A percentile compares a stretch with the other conserved stretches of the same genome.
phyloP scores from a whole-genome alignment of 2,797 vertebrate species.

The Dipus sagitta region DNA sequence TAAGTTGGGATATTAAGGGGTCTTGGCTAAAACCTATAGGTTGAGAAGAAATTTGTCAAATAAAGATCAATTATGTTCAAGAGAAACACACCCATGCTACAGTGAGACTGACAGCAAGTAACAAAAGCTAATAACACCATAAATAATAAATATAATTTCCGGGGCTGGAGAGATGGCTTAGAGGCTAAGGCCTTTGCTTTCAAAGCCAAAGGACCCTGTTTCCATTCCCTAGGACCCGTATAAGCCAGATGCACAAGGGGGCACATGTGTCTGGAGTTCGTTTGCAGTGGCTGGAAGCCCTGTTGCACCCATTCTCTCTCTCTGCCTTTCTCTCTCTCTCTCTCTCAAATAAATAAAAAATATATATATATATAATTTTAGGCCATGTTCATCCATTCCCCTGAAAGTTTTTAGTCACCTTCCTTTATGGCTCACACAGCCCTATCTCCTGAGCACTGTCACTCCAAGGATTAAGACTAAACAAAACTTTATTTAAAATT shows the following conservation, averaged over 20 bases:
- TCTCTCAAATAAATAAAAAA: background rate
- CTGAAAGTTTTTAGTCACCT: background rate
- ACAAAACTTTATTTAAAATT: conserved; percentile 59
- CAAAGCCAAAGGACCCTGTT: too few species aligned
- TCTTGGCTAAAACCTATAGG: background rate
- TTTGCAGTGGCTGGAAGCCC: too few species aligned
- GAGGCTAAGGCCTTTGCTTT: too few species aligned
- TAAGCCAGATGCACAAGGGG: too few species aligned
- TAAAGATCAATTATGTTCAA: background rate
- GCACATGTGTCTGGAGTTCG: too few species aligned
- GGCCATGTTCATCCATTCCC: background rate
- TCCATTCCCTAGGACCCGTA: too few species aligned
- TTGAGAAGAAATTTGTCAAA: background rate
- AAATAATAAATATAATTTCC: background rate
- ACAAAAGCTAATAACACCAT: background rate
- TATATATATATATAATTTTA: background rate
- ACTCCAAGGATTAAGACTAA: background rate
- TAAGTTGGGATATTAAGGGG: background rate
- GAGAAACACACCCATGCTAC: background rate
- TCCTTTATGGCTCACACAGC: background rate
- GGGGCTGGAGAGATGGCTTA: background rate
- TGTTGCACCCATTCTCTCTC: too few species aligned
- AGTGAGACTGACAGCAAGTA: background rate
- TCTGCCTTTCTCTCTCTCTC: too few species aligned
- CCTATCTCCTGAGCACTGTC: background rate